Conservation (phyloP, 2,113 vertebrate species). For the Rhinichthys klamathensis region DNA sequence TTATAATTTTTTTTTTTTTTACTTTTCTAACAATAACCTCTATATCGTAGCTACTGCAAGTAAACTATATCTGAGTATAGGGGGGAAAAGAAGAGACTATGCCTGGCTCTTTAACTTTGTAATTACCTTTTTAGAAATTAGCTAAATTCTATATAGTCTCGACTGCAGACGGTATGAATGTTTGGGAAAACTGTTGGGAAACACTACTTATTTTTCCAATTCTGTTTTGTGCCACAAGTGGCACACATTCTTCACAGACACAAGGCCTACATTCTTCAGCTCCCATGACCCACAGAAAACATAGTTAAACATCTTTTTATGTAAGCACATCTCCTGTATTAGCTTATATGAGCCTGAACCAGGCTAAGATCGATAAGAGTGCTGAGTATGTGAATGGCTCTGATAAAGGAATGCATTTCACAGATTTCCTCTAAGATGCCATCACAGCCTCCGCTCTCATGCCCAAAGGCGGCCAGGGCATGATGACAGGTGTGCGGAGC, state of each 20-base stretch:
- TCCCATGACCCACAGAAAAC: neutral
- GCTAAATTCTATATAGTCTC: neutral
- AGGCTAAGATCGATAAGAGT: neutral
- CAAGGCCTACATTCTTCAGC: neutral
- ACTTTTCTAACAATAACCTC: neutral
- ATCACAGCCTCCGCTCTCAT: conserved; percentile 7
- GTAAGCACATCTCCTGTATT: neutral
- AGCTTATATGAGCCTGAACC: neutral
- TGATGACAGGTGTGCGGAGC: conserved; percentile 70
- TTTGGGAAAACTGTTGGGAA: neutral
- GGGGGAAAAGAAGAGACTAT: neutral
- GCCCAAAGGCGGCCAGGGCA: conserved; percentile 29
- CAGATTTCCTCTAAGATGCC: conserved; percentile 42
- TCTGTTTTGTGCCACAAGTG: neutral
- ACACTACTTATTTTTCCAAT: neutral
- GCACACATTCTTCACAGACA: neutral
- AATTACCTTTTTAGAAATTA: neutral
- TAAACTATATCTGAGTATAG: neutral
- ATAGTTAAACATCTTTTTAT: neutral
- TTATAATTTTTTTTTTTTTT: neutral
- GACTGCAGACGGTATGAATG: neutral
- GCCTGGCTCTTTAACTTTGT: neutral
- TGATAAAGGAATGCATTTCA: conserved; percentile 15
- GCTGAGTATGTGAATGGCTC: conserved; percentile 8
- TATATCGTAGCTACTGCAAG: neutral